Percentiles rank a stretch among this genome's conserved stretches.
Conservation (phyloP, 1,140 invertebrate genomes). For the Drosophila rhopaloa region DNA sequence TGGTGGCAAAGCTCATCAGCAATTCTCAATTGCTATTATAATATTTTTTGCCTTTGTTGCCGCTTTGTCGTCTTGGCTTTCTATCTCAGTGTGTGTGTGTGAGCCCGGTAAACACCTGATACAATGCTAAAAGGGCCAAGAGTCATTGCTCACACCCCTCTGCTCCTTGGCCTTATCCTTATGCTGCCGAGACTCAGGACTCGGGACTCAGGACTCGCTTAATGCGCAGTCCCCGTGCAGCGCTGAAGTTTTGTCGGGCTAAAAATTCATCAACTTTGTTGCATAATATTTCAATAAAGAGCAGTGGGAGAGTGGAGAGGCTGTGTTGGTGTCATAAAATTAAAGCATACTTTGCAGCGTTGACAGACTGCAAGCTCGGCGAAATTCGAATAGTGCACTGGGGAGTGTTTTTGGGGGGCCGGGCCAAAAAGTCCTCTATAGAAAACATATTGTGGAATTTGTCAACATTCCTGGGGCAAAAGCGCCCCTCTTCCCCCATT, state of each 20-base stretch:
- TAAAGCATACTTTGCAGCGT: slow-evolving; percentile 69
- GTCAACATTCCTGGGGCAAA: slow-evolving; percentile 36
- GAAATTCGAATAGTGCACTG: slow-evolving; percentile 68
- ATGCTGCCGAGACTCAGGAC: slow-evolving; percentile 39
- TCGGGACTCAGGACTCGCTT: slow-evolving; percentile 65
- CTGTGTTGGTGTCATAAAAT: slow-evolving; percentile 69
- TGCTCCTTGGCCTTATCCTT: not conserved
- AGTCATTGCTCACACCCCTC: slow-evolving; percentile 21
- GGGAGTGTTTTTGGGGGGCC: slow-evolving; percentile 64
- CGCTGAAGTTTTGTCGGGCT: slow-evolving; percentile 57
- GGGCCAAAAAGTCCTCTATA: slow-evolving; percentile 14
- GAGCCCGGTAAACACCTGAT: slow-evolving; percentile 75
- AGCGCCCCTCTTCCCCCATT: not conserved
- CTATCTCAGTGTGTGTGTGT: not conserved
- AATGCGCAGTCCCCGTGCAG: slow-evolving; percentile 73
- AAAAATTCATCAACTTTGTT: slow-evolving; percentile 84
- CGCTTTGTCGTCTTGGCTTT: slow-evolving; percentile 22
- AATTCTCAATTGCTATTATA: slow-evolving; percentile 84
- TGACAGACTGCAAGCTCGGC: slow-evolving; percentile 43
- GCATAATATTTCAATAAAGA: slow-evolving; percentile 84
- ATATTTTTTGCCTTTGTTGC: slow-evolving; percentile 71
- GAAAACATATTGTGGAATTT: slow-evolving; percentile 71
- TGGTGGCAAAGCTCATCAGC: slow-evolving; percentile 75
- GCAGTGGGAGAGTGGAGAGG: slow-evolving; percentile 17
- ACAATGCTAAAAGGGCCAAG: slow-evolving; percentile 63